A percentile compares a stretch with the other conserved stretches of the same genome.
Evolutionary conservation across 2,113 vertebrate genomes (phyloP).

Genomic region (Brachypteracias leptosomus): DNA sequence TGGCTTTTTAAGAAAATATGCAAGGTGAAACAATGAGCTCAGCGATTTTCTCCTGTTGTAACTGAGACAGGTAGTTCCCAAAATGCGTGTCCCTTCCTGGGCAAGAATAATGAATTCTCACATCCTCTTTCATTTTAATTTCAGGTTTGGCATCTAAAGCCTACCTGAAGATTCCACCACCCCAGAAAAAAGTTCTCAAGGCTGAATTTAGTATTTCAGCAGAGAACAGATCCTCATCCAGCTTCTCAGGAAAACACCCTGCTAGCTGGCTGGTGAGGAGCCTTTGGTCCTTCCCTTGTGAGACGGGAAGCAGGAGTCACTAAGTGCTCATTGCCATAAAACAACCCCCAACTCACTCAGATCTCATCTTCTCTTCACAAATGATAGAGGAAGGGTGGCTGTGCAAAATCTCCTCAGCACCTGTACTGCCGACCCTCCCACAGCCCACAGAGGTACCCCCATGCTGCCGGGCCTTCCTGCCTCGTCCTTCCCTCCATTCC

Average conservation of each 20-base stretch:
- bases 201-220: not conserved
- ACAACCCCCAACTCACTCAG: not conserved
- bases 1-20: not conserved
- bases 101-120: not conserved
- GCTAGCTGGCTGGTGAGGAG: not conserved
- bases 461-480: not conserved
- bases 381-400: rapidly evolving
- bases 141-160: not conserved
- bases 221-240: not conserved
- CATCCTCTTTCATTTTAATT: not conserved
- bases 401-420: not conserved
- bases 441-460: not conserved
- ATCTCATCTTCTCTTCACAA: no score
- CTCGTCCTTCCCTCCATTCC: no score
- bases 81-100: not conserved
- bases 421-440: not conserved
- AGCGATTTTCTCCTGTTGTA: not conserved
- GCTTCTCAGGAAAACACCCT: not conserved
- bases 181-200: not conserved
- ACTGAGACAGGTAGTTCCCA: not conserved
- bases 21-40: not conserved
- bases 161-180: not conserved
- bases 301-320: not conserved
- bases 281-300: not conserved
- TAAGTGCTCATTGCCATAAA: not conserved